Conservation (phyloP, 2,797 vertebrate genomes). For the Cossypha dichroa region DNA sequence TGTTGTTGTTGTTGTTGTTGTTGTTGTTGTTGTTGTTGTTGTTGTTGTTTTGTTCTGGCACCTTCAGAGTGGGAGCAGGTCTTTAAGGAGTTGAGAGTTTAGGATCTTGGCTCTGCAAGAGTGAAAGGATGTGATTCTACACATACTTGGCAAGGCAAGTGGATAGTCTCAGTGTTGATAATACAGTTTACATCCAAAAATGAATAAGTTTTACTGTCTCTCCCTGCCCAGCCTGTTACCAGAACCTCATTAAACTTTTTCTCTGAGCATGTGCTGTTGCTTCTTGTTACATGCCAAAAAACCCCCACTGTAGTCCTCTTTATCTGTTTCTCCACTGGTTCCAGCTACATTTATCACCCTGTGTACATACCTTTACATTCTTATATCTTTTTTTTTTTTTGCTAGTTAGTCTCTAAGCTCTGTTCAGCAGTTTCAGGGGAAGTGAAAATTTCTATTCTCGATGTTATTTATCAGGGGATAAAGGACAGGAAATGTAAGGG, state of each 20-base stretch:
- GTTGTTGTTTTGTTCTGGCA: rapidly evolving
- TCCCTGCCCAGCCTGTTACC: background rate
- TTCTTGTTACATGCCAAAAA: background rate
- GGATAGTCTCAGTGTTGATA: background rate
- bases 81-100: background rate
- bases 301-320: rapidly evolving
- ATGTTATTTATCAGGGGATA: background rate
- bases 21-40: no score
- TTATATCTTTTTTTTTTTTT: background rate
- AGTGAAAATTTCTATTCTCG: background rate
- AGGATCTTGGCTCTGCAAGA: background rate
- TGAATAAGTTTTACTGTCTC: background rate
- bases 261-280: background rate
- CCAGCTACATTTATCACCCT: background rate
- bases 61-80: background rate
- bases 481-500: background rate
- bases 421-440: background rate
- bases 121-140: background rate
- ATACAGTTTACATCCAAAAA: background rate
- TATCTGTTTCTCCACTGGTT: background rate
- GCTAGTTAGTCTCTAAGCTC: background rate
- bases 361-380: no score
- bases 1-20: no score
- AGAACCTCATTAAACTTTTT: background rate
- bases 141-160: background rate